phyloP scores from a whole-genome alignment of 2,888 invertebrate species.

The Amblyjoppa fuscipennis region DNA sequence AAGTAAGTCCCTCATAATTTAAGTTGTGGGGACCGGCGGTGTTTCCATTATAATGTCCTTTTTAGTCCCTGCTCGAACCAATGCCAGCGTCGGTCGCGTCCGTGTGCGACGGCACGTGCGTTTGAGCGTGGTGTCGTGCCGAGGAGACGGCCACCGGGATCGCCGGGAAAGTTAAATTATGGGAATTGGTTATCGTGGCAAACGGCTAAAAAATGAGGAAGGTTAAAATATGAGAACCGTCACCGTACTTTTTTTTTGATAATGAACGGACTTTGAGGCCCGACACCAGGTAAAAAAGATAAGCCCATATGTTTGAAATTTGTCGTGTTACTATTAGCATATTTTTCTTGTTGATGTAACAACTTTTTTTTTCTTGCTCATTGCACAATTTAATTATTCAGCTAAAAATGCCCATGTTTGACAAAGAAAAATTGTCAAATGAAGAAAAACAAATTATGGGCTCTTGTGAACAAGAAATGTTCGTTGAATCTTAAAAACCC shows the following conservation, averaged over 20 bases:
- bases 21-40: background rate
- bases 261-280: background rate
- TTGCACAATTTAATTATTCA: no score
- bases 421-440: no score
- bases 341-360: no score
- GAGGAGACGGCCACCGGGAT: background rate
- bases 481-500: no score
- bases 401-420: no score
- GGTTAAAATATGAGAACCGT: background rate
- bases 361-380: no score
- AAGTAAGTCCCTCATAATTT: background rate
- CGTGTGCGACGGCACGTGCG: background rate
- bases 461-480: no score
- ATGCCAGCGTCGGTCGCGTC: background rate
- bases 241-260: background rate
- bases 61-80: background rate
- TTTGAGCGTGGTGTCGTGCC: background rate
- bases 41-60: background rate
- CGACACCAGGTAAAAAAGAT: background rate
- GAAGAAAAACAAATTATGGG: no score
- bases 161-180: background rate
- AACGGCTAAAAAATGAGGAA: background rate
- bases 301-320: background rate
- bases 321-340: background rate
- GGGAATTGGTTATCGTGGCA: background rate